These are phyloP conservation scores for Ianthella basta DNA, from an alignment of 37 sponge, comb jelly and placozoan genomes.

Conservation along the genomic window DNA sequence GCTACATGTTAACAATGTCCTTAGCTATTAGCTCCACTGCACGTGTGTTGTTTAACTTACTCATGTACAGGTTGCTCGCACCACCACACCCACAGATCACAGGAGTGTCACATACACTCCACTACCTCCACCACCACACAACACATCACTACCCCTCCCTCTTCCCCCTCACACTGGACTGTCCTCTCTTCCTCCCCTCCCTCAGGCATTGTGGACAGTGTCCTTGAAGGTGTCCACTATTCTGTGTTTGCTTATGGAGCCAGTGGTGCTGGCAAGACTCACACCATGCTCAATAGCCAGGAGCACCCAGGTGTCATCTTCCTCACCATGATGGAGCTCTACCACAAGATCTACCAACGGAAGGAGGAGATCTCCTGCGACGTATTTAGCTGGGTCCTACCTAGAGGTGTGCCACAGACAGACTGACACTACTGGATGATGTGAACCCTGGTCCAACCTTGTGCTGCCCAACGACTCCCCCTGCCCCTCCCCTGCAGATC, in stretches of 20 bases:
- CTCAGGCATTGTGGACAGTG: constrained; percentile 71
- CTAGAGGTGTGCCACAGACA: constrained; percentile 83
- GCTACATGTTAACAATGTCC: too few species aligned
- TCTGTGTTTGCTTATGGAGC: constrained; percentile 99
- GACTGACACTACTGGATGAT: too few species aligned
- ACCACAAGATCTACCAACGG: constrained; percentile 67
- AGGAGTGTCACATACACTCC: too few species aligned
- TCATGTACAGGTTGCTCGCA: too few species aligned
- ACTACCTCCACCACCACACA: too few species aligned
- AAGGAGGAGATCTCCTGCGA: constrained; percentile 67
- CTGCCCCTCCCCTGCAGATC: constrained; percentile 42
- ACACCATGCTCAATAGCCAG: constrained; percentile 93
- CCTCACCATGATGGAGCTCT: constrained; percentile 93
- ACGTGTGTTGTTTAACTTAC: too few species aligned
- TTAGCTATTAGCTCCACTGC: too few species aligned
- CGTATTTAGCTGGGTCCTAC: constrained; percentile 83
- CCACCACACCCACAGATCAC: too few species aligned
- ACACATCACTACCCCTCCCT: too few species aligned
- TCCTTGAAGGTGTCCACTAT: constrained; percentile 92
- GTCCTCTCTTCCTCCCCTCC: too few species aligned
- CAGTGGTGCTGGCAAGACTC: constrained; percentile 96
- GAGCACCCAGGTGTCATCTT: constrained; percentile 93
- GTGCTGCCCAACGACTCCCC: not conserved
- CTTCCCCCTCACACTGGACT: too few species aligned
- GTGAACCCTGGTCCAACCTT: too few species aligned